A percentile compares a stretch with the other conserved stretches of the same genome.
phyloP scores from a whole-genome alignment of 2,113 vertebrate genomes.

The Archilochus colubris region DNA sequence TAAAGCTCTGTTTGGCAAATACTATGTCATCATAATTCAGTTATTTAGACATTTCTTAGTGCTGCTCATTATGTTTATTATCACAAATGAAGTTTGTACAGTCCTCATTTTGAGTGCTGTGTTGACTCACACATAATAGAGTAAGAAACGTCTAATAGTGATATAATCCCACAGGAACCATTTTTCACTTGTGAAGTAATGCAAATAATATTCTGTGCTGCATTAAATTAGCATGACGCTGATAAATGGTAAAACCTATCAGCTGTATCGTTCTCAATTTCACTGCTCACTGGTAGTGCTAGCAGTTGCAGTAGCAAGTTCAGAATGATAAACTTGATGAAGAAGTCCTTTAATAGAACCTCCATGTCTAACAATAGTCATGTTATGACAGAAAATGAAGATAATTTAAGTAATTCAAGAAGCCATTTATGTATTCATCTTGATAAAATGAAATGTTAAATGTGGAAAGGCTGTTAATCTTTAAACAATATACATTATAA shows the following conservation, averaged over 20 bases:
- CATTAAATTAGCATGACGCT: conserved; percentile 46
- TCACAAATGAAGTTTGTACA: conserved; percentile 38
- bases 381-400: neutral
- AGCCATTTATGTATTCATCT: neutral
- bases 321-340: neutral
- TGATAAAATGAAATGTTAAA: neutral
- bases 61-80: conserved; percentile 41
- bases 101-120: neutral
- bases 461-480: neutral
- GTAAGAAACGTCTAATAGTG: conserved; percentile 30
- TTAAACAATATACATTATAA: neutral
- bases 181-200: conserved; percentile 31
- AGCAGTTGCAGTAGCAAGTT: neutral
- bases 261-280: conserved; percentile 13
- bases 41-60: conserved; percentile 29
- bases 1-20: neutral
- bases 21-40: conserved; percentile 21
- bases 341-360: neutral
- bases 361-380: neutral
- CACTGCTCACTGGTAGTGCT: neutral
- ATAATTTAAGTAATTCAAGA: neutral
- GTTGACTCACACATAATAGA: neutral
- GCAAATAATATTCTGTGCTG: conserved; percentile 42
- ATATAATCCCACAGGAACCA: neutral
- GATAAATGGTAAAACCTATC: conserved; percentile 33